A percentile compares a stretch with the other conserved stretches of the same genome.
Evolutionary conservation across 2,888 invertebrate genomes (phyloP).

Genomic region (Drosophila prostipennis): DNA sequence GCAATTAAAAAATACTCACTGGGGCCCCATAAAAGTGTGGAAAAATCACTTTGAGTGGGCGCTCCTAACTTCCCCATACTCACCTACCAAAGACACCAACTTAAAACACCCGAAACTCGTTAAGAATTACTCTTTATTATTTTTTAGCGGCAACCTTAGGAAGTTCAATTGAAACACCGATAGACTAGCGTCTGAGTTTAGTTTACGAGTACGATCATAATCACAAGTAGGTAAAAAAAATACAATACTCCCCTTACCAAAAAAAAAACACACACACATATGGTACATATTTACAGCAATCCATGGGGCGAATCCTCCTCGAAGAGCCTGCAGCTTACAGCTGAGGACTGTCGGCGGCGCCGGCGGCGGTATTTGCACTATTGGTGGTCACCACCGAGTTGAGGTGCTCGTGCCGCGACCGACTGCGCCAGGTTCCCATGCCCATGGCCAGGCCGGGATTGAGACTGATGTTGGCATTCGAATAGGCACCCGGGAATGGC

Average conservation of each 20-base stretch:
- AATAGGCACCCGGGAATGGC: constrained; percentile 2
- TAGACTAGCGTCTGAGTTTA: constrained; percentile 21
- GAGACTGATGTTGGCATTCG: constrained; percentile 5
- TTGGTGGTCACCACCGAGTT: constrained; percentile 62
- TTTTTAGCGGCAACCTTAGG: constrained; percentile 49
- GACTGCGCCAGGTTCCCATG: constrained; percentile 53
- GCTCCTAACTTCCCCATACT: too few species aligned
- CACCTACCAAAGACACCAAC: neutral
- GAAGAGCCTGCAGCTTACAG: constrained; percentile 37
- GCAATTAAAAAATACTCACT: constrained; percentile 67
- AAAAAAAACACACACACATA: constrained; percentile 27
- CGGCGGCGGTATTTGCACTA: constrained; percentile 18
- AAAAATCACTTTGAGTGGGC: constrained; percentile 6
- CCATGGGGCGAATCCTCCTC: neutral
- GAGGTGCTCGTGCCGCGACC: constrained; percentile 59
- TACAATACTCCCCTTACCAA: constrained; percentile 16
- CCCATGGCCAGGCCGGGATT: constrained; percentile 49
- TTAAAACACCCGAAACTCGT: neutral
- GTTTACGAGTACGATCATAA: constrained; percentile 14
- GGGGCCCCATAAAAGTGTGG: constrained; percentile 14
- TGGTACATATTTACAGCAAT: constrained; percentile 54
- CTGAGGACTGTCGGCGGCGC: constrained; percentile 58
- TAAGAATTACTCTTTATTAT: constrained; percentile 38
- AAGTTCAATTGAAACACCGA: constrained; percentile 66
- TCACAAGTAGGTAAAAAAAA: constrained; percentile 20